These are phyloP conservation scores for Noctua janthina DNA, from an alignment of 2,888 invertebrate genomes.

Conservation along the genomic window DNA sequence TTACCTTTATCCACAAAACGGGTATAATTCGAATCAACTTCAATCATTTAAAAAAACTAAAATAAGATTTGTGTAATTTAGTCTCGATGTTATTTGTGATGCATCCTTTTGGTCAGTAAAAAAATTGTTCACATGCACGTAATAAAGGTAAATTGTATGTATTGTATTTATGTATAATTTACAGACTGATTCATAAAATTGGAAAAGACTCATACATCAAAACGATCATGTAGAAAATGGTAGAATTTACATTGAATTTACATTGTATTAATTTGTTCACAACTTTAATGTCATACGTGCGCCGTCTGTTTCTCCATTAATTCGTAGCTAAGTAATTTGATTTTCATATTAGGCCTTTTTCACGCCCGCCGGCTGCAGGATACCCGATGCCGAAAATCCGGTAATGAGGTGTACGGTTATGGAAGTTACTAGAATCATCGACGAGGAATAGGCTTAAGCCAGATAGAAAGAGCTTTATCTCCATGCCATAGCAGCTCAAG, in stretches of 20 bases:
- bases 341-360: neutral
- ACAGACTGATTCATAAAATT: constrained; percentile 57
- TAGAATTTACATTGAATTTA: constrained; percentile 52
- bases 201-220: constrained; percentile 53
- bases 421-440: neutral
- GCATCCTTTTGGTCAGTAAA: neutral
- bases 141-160: neutral
- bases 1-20: neutral
- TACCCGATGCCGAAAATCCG: neutral
- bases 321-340: neutral
- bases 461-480: neutral
- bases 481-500: too few species aligned
- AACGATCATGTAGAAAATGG: constrained; percentile 34
- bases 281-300: constrained; percentile 27
- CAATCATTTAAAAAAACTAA: neutral
- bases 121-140: neutral
- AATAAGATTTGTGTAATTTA: neutral
- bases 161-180: constrained; percentile 39
- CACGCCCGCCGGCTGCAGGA: neutral
- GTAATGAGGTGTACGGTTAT: neutral
- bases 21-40: neutral
- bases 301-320: constrained; percentile 44
- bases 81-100: neutral
- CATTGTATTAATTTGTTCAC: constrained; percentile 39
- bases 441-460: neutral